Base-by-base conservation (phyloP, 2,888 invertebrate genomes). In the Agrilus cyanescens region DNA sequence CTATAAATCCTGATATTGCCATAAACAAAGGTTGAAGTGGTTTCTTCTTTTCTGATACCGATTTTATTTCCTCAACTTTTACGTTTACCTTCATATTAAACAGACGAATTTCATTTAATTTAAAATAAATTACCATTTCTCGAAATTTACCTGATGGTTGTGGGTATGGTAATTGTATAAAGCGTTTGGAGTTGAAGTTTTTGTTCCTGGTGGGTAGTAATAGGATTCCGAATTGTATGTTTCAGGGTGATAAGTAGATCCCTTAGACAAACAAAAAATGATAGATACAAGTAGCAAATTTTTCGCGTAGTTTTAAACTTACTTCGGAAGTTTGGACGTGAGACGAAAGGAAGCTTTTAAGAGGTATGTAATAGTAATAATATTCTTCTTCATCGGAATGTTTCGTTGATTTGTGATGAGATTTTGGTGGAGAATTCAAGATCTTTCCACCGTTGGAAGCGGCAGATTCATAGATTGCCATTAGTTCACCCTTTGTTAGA, bases 1-100 rank as follows among this genome's bases (percentile, higher is more conserved):
- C 73, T 38, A 74, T 63, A 50, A 74, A 74, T 13, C 74, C 70
- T n/a, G 73, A 72, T 49, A 74, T 69, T 4, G 74, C 74, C 66
- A 73, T 68, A 49, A 74, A 74, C 6, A 75, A 58, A 12, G 74
- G 74, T 53, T 73, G 71, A 34, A 72, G 52, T 5, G 62, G 54
- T 49, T 69, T 67, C 41, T 60, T 59, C 44, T 60, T 60, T 25
- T 60, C 57, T 4, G 53, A 51, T 32, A 54, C 56, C 42, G 53
- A 25, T 4, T 25, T 25, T 25, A 25, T 25, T 25, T 25, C 25
- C 10, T 25, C 25, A 10, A 25, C 10, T 25, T 25, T 25, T 25
- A 25, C 25, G 25, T 25, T 25, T 25, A 25, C 10, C 25, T 25
- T 25, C 10, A 25, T 4, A 25, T 10, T 2, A 25, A 10, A 25